Evolutionary conservation across 2,888 invertebrate species (phyloP).

Genomic region (Harpalus rubripes): DNA sequence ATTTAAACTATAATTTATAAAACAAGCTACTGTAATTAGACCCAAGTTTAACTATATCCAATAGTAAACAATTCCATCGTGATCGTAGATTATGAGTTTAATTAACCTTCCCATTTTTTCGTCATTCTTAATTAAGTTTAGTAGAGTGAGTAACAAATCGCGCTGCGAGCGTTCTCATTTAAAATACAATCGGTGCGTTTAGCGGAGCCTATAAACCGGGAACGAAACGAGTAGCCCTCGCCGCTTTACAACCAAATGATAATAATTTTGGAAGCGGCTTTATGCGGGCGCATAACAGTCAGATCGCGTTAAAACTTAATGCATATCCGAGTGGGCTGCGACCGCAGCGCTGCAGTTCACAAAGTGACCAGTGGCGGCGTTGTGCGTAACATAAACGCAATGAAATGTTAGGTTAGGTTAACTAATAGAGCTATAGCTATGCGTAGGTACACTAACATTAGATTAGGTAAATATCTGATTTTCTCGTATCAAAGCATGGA

Average conservation of each 20-base stretch:
- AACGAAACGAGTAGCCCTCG: constrained; percentile 31
- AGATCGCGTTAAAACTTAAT: constrained; percentile 53
- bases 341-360: constrained; percentile 39
- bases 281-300: constrained; percentile 45
- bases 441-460: neutral
- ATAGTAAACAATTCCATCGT: constrained; percentile 29
- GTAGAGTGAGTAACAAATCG: constrained; percentile 19
- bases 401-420: constrained; percentile 1
- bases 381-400: constrained; percentile 5
- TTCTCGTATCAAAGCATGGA: neutral
- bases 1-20: neutral
- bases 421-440: neutral
- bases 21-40: constrained; percentile 8
- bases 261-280: constrained; percentile 49
- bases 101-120: constrained; percentile 28
- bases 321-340: constrained; percentile 44
- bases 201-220: constrained; percentile 18
- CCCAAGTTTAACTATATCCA: neutral
- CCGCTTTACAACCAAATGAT: constrained; percentile 32
- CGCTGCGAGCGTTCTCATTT: constrained; percentile 26
- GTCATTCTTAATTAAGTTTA: constrained; percentile 43
- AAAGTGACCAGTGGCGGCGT: constrained; percentile 13
- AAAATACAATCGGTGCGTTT: constrained; percentile 38
- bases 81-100: constrained; percentile 18
- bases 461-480: neutral